phyloP scores from a whole-genome alignment of 2,888 invertebrate species.

The Yponomeuta sedellus region DNA sequence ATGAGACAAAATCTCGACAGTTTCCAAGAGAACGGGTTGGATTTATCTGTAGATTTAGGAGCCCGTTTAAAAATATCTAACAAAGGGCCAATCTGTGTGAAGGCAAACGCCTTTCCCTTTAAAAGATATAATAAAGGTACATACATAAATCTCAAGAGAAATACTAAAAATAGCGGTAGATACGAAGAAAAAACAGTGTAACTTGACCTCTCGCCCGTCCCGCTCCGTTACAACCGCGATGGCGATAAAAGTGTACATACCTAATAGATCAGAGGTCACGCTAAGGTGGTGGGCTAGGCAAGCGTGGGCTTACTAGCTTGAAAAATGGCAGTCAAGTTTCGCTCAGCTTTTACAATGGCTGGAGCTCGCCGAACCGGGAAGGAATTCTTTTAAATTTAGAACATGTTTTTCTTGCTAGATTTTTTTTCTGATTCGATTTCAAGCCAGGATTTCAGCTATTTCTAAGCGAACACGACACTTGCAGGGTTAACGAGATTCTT shows the following conservation, averaged over 20 bases:
- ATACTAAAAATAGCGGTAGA: slow-evolving; percentile 74
- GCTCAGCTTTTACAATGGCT: slow-evolving; percentile 55
- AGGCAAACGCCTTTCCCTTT: slow-evolving; percentile 74
- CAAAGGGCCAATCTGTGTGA: slow-evolving; percentile 58
- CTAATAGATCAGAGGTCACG: slow-evolving; percentile 35
- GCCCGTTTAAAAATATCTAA: slow-evolving; percentile 23
- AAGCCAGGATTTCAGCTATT: not conserved
- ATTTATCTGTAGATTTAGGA: not conserved
- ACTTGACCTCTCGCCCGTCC: slow-evolving; percentile 30
- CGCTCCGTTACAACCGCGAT: slow-evolving; percentile 23
- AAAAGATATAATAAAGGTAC: slow-evolving; percentile 16
- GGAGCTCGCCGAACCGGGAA: slow-evolving; percentile 66
- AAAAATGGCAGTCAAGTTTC: slow-evolving; percentile 56
- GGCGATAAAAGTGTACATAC: slow-evolving; percentile 15
- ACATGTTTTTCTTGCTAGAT: slow-evolving; percentile 28
- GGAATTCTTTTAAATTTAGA: slow-evolving; percentile 59
- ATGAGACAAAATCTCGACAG: not conserved
- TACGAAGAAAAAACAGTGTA: slow-evolving; percentile 35
- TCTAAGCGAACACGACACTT: no score
- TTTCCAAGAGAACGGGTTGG: not conserved
- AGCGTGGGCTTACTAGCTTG: slow-evolving; percentile 70
- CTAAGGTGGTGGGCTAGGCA: slow-evolving; percentile 35
- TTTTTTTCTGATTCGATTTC: not conserved
- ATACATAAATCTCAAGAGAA: slow-evolving; percentile 74
- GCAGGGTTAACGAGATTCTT: not conserved